These are phyloP conservation scores for Carcinoscorpius rotundicauda DNA, from an alignment of 1,140 invertebrate species.

Conservation along the genomic window DNA sequence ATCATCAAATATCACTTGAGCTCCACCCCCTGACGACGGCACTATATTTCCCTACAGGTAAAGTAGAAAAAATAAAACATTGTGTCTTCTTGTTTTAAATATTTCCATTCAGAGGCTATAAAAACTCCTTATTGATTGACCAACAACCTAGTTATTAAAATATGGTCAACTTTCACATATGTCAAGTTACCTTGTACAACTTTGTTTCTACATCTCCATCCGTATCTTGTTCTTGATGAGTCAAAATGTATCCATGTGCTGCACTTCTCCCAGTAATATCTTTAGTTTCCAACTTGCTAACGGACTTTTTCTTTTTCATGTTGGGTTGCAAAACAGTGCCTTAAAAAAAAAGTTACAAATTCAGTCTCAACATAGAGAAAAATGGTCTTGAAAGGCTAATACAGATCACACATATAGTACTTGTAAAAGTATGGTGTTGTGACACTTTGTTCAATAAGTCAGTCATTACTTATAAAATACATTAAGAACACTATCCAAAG, in stretches of 20 bases:
- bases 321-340: conserved; percentile 80
- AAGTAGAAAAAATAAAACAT: conserved; percentile 6
- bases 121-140: too few relatives aligned
- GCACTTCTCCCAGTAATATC: conserved; percentile 52
- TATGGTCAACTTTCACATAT: neutral
- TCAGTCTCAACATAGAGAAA: conserved; percentile 8
- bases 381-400: too few relatives aligned
- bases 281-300: conserved; percentile 58
- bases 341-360: conserved; percentile 40
- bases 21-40: conserved; percentile 81
- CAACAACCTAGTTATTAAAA: conserved; percentile 2
- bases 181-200: conserved; percentile 60
- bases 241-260: conserved; percentile 76
- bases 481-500: too few relatives aligned
- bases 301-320: conserved; percentile 65
- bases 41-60: conserved; percentile 64
- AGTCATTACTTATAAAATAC: too few relatives aligned
- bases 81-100: too few relatives aligned
- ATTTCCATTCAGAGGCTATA: too few relatives aligned
- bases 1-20: conserved; percentile 90
- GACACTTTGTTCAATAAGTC: too few relatives aligned
- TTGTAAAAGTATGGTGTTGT: too few relatives aligned
- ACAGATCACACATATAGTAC: too few relatives aligned
- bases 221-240: conserved; percentile 79
- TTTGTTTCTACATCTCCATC: conserved; percentile 86